Conservation (phyloP, 2,797 vertebrate species). For the Macrochelys suwanniensis region DNA sequence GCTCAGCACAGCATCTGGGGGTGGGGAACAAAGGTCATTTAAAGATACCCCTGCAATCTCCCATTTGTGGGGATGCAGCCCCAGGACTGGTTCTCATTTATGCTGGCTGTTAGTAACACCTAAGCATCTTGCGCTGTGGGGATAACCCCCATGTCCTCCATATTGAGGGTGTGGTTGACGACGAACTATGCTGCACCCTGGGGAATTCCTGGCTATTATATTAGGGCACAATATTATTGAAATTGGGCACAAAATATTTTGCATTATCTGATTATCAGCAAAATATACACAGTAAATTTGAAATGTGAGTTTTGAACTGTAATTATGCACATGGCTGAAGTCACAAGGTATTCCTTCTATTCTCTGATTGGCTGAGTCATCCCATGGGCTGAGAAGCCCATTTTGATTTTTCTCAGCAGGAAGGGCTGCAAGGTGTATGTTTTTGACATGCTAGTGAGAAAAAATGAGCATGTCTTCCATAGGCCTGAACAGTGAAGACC, state of each 20-base stretch:
- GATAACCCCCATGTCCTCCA: rapidly evolving
- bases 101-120: not conserved
- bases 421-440: not conserved
- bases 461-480: not conserved
- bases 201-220: not conserved
- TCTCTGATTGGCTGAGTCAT: not conserved
- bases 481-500: not conserved
- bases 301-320: not conserved
- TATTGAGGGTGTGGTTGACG: not conserved
- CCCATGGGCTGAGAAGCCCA: no score
- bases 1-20: not conserved
- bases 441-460: no score
- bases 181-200: not conserved
- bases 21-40: not conserved
- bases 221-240: not conserved
- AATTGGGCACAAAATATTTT: not conserved
- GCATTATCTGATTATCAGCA: not conserved
- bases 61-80: not conserved
- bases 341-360: not conserved
- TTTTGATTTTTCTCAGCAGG: no score
- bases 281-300: not conserved
- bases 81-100: not conserved
- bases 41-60: not conserved
- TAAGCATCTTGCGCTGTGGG: rapidly evolving
- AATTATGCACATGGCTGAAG: not conserved